Evolutionary conservation across 2,797 vertebrate genomes (phyloP).

Genomic region (Gephyroberyx darwinii): DNA sequence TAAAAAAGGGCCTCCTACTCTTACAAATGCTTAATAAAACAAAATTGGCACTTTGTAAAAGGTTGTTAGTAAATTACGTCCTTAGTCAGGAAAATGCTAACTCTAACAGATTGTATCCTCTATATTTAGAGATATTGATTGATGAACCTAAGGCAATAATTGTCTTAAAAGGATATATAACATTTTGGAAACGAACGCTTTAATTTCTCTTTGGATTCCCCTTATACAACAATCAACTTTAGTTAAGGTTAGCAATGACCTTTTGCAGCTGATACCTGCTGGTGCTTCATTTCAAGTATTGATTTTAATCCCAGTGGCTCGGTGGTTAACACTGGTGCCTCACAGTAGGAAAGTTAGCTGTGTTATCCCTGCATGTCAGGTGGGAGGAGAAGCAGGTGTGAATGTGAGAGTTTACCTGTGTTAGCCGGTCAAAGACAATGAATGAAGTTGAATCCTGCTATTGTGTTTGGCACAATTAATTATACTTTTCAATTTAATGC

Average conservation of each 20-base stretch:
- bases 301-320: too few relatives aligned
- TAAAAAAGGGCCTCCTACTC: too few relatives aligned
- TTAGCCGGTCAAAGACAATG: too few relatives aligned
- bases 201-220: conserved; percentile 32
- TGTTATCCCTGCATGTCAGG: too few relatives aligned
- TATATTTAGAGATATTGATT: conserved; percentile 5
- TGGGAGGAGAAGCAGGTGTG: too few relatives aligned
- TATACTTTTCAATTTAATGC: conserved; percentile 36
- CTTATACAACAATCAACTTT: not conserved
- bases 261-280: conserved; percentile 27
- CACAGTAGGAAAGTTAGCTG: too few relatives aligned
- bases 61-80: not conserved
- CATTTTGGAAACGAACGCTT: conserved; percentile 4
- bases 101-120: not conserved
- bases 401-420: too few relatives aligned
- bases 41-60: not conserved
- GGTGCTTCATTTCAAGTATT: conserved; percentile 37
- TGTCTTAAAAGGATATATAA: too few relatives aligned
- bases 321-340: too few relatives aligned
- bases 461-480: conserved; percentile 53
- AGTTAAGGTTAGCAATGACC: not conserved
- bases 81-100: conserved; percentile 16
- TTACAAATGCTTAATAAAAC: too few relatives aligned
- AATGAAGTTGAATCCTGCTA: too few relatives aligned
- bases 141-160: too few relatives aligned